Conservation (phyloP, 2,113 vertebrate species). For the Corythornis madagascariensis region DNA sequence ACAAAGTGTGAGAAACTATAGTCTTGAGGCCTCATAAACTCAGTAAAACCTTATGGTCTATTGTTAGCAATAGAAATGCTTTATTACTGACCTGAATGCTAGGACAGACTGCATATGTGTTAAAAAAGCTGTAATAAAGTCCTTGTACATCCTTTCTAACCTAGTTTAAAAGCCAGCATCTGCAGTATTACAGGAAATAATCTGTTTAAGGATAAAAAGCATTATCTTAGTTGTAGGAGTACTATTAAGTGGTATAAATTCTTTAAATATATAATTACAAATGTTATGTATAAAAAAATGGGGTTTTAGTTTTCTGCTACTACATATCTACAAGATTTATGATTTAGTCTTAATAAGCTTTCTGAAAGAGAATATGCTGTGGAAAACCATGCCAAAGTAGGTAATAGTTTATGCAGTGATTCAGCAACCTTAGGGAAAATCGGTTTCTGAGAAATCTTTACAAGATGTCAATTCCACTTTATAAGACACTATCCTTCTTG, state of each 20-base stretch:
- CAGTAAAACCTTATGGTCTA: background rate
- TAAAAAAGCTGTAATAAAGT: background rate
- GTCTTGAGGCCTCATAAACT: background rate
- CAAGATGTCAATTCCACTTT: slow-evolving; percentile 18
- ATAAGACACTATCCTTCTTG: background rate
- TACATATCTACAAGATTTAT: background rate
- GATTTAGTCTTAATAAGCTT: background rate
- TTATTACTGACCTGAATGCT: background rate
- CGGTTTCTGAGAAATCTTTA: background rate
- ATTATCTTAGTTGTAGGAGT: background rate
- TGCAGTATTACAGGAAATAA: background rate
- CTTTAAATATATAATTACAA: background rate
- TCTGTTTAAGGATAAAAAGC: background rate
- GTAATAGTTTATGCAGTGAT: background rate
- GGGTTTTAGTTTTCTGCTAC: background rate
- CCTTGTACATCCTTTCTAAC: background rate
- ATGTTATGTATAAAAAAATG: background rate
- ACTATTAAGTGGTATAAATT: background rate
- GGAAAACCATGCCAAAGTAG: background rate
- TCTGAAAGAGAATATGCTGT: background rate
- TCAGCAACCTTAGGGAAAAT: background rate
- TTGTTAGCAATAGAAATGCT: background rate
- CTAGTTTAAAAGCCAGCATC: background rate
- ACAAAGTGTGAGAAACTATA: background rate
- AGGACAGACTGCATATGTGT: background rate